Base-by-base conservation (phyloP, 2,888 invertebrate genomes). In the Pyrrhia umbra region DNA sequence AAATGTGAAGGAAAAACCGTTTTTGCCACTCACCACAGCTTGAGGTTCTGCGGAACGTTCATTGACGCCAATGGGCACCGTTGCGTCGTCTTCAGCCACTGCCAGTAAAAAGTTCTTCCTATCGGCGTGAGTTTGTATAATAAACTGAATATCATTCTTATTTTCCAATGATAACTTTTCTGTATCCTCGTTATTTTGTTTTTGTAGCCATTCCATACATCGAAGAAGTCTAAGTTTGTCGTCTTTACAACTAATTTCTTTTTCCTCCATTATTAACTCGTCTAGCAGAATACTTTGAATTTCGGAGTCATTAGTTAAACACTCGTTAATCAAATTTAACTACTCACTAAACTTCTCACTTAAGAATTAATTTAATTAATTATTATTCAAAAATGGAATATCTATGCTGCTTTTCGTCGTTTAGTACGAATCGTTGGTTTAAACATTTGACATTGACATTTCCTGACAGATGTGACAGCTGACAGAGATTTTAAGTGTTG, bases 121-220 rank as follows among this genome's bases (percentile, higher is more conserved):
- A 46, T 89, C 90, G 0, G 91, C 90, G 60, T 93, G 92, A 9
- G 89, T 91, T 75, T 92, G 89, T 25, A 92, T 90, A 40, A 92
- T 92, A 77, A 92, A 94, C 75, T 93, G 90, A 68, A 93, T 92
- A 77, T 94, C 93, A 71, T 93, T 92, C 69, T 91, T 88, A 73
- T 92, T 93, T 57, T 89, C 90, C 55, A 85, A 79, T 0, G 90
- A 85, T 37, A 88, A 78, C 62, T 90, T 91, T 59, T 90, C 90
- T 0, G 90, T 84, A 60, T 86, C 86, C 55, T 87, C 82, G 60
- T 86, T 89, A 60, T 93, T 92, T 69, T 95, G 95, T 68, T 89
- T 88, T 64, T 92, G 88, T 18, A 95, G 83, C 95, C 95, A 95
- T 68, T 93, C 90, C 74, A 88, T 71, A 69, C 95, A 94, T 3